Evolutionary conservation across 2,888 invertebrate genomes (phyloP).

Genomic region (Ypsolopha scabrella): DNA sequence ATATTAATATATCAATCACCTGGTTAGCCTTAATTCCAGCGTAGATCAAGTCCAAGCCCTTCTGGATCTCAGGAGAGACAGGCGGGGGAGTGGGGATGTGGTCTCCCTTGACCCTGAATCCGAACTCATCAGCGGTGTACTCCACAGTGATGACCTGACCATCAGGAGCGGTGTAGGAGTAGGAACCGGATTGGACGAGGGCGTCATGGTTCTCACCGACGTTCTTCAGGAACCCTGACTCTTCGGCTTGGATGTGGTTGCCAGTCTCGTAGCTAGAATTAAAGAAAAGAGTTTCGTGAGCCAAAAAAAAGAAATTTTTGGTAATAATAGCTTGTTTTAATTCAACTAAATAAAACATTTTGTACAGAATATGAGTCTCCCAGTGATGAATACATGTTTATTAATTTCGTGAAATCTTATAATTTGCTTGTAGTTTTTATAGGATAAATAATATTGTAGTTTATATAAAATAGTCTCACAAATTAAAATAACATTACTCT

Average conservation of each 20-base stretch:
- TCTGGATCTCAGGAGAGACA: constrained; percentile 86
- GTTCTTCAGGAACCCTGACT: constrained; percentile 80
- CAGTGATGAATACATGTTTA: no score
- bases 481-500: no score
- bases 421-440: no score
- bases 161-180: constrained; percentile 84
- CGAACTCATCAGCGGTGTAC: constrained; percentile 86
- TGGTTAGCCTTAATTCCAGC: constrained; percentile 78
- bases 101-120: constrained; percentile 84
- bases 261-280: constrained; percentile 83
- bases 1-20: neutral
- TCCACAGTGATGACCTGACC: constrained; percentile 80
- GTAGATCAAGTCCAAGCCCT: constrained; percentile 87
- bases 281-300: neutral
- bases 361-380: no score
- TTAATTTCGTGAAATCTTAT: no score
- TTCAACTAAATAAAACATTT: no score
- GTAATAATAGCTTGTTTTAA: no score
- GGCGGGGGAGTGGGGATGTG: constrained; percentile 89
- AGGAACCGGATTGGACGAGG: constrained; percentile 82
- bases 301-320: no score
- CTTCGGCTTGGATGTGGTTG: constrained; percentile 83
- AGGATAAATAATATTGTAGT: no score
- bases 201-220: constrained; percentile 76
- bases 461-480: no score